A percentile compares a stretch with the other conserved stretches of the same genome.
These are phyloP conservation scores for Drosophila arizonae DNA, from an alignment of 1,140 invertebrate species.

Conservation along the genomic window DNA sequence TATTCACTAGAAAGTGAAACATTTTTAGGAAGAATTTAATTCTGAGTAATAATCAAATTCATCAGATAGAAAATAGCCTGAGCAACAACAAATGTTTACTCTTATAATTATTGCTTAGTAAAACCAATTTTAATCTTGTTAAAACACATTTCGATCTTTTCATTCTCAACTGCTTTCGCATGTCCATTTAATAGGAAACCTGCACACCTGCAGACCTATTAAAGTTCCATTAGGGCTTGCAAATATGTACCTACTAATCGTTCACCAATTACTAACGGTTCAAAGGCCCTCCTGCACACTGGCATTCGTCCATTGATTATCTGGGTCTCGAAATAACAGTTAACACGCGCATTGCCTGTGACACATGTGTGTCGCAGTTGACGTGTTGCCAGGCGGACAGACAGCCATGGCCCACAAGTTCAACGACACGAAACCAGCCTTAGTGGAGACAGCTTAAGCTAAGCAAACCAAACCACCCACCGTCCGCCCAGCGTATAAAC, in stretches of 20 bases:
- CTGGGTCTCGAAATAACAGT: slow-evolving; percentile 26
- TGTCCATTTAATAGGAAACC: neutral
- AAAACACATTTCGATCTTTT: neutral
- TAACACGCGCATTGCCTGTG: slow-evolving; percentile 43
- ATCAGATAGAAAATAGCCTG: too few relatives aligned
- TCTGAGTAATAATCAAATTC: too few relatives aligned
- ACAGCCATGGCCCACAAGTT: slow-evolving; percentile 21
- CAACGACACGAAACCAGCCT: slow-evolving; percentile 37
- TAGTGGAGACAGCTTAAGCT: neutral
- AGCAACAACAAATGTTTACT: too few relatives aligned
- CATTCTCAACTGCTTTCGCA: neutral
- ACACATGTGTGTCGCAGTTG: slow-evolving; percentile 31
- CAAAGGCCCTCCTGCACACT: too few relatives aligned
- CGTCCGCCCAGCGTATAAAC: neutral
- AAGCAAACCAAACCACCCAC: slow-evolving; percentile 19
- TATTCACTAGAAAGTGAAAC: too few relatives aligned
- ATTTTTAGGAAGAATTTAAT: too few relatives aligned
- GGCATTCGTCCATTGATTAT: slow-evolving; percentile 29
- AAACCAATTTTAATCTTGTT: too few relatives aligned
- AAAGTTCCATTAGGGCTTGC: slow-evolving; percentile 7
- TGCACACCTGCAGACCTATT: neutral
- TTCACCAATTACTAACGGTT: slow-evolving; percentile 9
- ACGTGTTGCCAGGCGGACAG: slow-evolving; percentile 28
- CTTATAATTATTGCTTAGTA: too few relatives aligned
- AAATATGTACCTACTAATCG: neutral